A percentile compares a stretch with the other conserved stretches of the same genome.
Evolutionary conservation across 1,140 invertebrate species (phyloP).

Genomic region (Phymastichus coffea): DNA sequence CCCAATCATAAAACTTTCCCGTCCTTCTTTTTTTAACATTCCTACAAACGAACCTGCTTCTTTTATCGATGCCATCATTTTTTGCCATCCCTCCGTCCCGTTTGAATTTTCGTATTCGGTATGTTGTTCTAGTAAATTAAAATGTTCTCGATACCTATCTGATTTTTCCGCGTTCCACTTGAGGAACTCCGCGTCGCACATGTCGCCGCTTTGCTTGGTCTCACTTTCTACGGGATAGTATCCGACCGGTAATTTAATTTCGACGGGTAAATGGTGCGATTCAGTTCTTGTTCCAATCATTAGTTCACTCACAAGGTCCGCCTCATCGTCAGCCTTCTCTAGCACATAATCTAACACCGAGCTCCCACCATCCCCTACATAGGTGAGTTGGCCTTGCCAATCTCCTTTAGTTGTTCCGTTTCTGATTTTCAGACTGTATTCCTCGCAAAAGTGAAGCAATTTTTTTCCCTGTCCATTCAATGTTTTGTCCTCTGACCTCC

Average conservation of each 20-base stretch:
- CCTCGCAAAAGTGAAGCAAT: background rate
- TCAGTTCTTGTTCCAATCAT: background rate
- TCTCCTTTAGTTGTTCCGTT: background rate
- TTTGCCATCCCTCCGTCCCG: slow-evolving; percentile 1
- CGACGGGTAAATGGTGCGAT: background rate
- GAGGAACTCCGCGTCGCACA: too few relatives aligned
- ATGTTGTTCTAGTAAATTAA: background rate
- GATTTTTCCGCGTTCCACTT: too few relatives aligned
- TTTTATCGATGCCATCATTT: background rate
- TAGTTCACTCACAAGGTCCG: background rate
- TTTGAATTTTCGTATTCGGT: background rate
- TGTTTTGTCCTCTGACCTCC: background rate
- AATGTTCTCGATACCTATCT: too few relatives aligned
- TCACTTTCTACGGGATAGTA: background rate
- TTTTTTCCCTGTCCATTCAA: background rate
- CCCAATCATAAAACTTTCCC: too few relatives aligned
- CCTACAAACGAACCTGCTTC: background rate
- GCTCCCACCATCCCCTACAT: background rate
- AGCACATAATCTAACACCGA: background rate
- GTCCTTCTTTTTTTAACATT: background rate
- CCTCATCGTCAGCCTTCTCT: background rate
- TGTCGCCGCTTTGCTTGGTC: too few relatives aligned
- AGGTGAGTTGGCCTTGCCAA: background rate
- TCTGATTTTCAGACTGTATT: background rate
- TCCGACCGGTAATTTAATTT: background rate